These are phyloP conservation scores for Zeus faber DNA, from an alignment of 2,113 vertebrate species.

Conservation along the genomic window DNA sequence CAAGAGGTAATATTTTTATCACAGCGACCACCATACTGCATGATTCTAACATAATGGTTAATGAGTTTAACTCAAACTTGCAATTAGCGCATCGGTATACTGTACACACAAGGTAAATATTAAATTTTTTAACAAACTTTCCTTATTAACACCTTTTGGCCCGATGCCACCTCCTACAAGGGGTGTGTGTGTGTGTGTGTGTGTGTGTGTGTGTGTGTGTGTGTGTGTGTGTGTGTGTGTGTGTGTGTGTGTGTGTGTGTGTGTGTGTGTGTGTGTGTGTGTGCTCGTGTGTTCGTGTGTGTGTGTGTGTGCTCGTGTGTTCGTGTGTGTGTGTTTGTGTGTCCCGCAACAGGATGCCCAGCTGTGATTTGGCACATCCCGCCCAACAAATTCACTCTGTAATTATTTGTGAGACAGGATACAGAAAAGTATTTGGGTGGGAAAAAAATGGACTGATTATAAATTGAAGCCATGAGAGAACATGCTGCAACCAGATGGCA, in stretches of 20 bases:
- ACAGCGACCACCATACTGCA: too few relatives aligned
- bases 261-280: neutral
- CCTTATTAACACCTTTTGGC: slow-evolving; percentile 26
- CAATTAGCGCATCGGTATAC: too few relatives aligned
- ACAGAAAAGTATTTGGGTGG: slow-evolving; percentile 54
- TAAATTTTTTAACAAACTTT: slow-evolving; percentile 32
- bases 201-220: slow-evolving; percentile 4
- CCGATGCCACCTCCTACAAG: slow-evolving; percentile 13
- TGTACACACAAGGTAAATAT: too few relatives aligned
- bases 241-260: slow-evolving; percentile 8
- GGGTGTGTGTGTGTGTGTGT: neutral
- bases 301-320: neutral
- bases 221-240: neutral
- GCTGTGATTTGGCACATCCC: slow-evolving; percentile 52
- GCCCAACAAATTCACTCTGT: slow-evolving; percentile 53
- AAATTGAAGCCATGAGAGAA: slow-evolving; percentile 63
- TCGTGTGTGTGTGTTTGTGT: slow-evolving; percentile 1
- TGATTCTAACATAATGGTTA: too few relatives aligned
- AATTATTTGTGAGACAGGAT: slow-evolving; percentile 67
- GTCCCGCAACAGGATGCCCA: slow-evolving; percentile 29
- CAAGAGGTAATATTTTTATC: too few relatives aligned
- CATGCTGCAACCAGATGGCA: slow-evolving; percentile 66
- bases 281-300: neutral
- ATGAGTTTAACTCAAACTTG: too few relatives aligned
- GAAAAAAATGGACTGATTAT: slow-evolving; percentile 46